These are phyloP conservation scores for Corapipo altera DNA, from an alignment of 2,113 vertebrate genomes.

Conservation along the genomic window DNA sequence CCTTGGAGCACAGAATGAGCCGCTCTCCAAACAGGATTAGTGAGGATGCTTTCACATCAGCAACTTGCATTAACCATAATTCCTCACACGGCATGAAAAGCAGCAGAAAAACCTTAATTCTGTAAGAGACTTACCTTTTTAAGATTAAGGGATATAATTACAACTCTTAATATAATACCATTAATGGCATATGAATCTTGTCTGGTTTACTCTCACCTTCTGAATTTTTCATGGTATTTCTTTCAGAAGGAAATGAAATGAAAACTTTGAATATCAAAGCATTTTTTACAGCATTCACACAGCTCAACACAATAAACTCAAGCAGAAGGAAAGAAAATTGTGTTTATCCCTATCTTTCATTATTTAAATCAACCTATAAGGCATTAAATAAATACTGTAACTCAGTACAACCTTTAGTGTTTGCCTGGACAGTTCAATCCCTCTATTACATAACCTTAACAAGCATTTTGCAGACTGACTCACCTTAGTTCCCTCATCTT, in stretches of 20 bases:
- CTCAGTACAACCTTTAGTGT: background rate
- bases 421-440: background rate
- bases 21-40: background rate
- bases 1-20: background rate
- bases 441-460: background rate
- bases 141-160: slow-evolving; percentile 36
- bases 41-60: background rate
- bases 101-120: slow-evolving; percentile 8
- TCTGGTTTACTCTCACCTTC: background rate
- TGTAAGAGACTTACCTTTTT: background rate
- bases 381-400: background rate
- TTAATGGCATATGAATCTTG: background rate
- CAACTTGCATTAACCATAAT: background rate
- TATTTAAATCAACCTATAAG: background rate
- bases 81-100: background rate
- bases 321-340: background rate
- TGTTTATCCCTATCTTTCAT: background rate
- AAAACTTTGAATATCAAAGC: background rate
- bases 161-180: slow-evolving; percentile 9
- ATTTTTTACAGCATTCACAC: background rate
- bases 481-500: background rate
- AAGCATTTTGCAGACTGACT: background rate
- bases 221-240: background rate
- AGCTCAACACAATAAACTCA: background rate
- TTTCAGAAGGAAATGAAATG: background rate